Evolutionary conservation across 2,888 invertebrate species (phyloP).

Genomic region (Petrolisthes manimaculis): DNA sequence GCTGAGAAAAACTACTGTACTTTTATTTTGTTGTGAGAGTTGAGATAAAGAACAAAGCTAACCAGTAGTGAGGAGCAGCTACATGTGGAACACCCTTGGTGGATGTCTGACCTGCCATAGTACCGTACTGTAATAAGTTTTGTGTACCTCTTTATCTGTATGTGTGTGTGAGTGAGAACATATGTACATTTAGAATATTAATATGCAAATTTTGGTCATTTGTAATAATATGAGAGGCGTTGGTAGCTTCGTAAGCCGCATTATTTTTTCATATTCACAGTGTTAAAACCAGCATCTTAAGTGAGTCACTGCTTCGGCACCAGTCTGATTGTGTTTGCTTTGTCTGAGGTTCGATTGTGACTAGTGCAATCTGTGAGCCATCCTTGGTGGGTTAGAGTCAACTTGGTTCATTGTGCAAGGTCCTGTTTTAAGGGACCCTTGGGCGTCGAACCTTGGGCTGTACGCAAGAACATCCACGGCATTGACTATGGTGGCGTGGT

Average conservation of each 20-base stretch:
- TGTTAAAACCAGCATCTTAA: not conserved
- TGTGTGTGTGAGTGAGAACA: constrained; percentile 3
- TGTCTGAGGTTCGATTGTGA: constrained; percentile 13
- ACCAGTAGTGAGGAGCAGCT: not conserved
- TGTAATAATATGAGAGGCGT: constrained; percentile 26
- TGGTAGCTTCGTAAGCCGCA: constrained; percentile 14
- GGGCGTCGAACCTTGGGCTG: constrained; percentile 44
- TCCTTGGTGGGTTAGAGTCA: constrained; percentile 10
- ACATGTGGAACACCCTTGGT: constrained; percentile 7
- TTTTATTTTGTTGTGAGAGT: not conserved
- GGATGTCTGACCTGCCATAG: constrained; percentile 18
- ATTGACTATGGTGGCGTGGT: no score
- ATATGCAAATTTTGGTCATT: constrained; percentile 37
- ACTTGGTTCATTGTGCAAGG: constrained; percentile 8
- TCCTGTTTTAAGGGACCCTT: constrained; percentile 32
- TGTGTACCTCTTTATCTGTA: constrained; percentile 13
- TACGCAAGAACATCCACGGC: no score
- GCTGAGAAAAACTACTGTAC: not conserved
- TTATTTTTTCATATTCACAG: constrained; percentile 13
- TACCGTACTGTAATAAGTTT: not conserved
- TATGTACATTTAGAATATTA: constrained; percentile 35
- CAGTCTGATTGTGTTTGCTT: constrained; percentile 4
- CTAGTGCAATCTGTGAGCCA: constrained; percentile 7
- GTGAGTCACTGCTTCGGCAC: constrained; percentile 2
- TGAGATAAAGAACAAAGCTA: not conserved